Conservation (phyloP, 1,140 invertebrate genomes). For the Bombus cullumanus region DNA sequence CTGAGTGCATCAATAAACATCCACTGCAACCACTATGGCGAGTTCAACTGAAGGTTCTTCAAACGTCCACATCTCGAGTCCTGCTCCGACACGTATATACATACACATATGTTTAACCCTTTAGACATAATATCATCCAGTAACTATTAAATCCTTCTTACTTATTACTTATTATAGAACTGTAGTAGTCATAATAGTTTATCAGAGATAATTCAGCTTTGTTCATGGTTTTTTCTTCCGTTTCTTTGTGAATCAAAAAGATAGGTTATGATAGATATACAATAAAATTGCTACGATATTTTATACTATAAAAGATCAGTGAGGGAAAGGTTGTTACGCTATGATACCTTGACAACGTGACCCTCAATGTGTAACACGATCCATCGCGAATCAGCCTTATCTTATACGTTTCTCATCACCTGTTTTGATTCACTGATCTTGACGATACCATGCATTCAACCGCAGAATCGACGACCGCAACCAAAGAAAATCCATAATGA, state of each 20-base stretch:
- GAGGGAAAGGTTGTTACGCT: neutral
- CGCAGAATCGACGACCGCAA: constrained; percentile 47
- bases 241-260: neutral
- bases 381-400: neutral
- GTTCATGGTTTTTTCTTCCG: neutral
- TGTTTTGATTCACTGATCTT: neutral
- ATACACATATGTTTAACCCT: neutral
- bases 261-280: neutral
- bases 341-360: neutral
- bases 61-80: too few species aligned
- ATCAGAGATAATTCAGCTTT: neutral
- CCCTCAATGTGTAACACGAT: neutral
- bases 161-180: neutral
- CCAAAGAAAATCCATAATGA: constrained; percentile 59
- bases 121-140: neutral
- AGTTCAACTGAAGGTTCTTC: too few species aligned
- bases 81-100: too few species aligned
- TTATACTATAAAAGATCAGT: neutral
- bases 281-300: too few species aligned
- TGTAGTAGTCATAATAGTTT: neutral
- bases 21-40: too few species aligned
- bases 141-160: neutral
- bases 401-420: constrained; percentile 2
- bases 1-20: too few species aligned
- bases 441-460: constrained; percentile 32